Conservation (phyloP, 2,888 invertebrate genomes). For the Autographa pulchrina region DNA sequence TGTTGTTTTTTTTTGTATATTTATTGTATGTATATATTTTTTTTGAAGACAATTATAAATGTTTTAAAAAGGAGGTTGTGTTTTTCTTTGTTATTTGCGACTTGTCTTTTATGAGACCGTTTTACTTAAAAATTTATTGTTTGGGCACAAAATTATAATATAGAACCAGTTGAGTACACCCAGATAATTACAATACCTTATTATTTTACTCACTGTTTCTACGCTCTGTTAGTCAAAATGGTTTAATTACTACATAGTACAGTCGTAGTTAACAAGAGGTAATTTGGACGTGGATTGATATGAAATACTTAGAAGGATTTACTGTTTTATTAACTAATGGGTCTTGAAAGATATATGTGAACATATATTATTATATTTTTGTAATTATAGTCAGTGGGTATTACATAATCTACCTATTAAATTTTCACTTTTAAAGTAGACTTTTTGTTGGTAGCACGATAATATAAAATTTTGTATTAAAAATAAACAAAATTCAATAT, state of each 20-base stretch:
- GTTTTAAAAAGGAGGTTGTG: too few species aligned
- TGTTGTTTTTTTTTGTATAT: too few species aligned
- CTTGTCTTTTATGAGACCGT: not conserved
- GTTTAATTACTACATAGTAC: slow-evolving; percentile 29
- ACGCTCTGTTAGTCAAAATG: slow-evolving; percentile 37
- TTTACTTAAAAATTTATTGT: not conserved
- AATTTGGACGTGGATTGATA: slow-evolving; percentile 44
- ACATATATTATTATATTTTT: not conserved
- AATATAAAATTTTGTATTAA: too few species aligned
- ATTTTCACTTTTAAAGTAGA: not conserved
- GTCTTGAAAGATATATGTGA: slow-evolving; percentile 15
- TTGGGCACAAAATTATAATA: slow-evolving; percentile 16
- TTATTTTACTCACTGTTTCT: slow-evolving; percentile 31
- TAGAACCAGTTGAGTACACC: slow-evolving; percentile 26
- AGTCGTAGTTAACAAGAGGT: slow-evolving; percentile 16
- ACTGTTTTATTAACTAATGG: slow-evolving; percentile 27
- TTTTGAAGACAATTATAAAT: too few species aligned
- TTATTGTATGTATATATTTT: too few species aligned
- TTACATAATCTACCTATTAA: not conserved
- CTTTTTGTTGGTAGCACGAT: not conserved
- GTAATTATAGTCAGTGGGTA: too few species aligned
- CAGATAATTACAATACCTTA: slow-evolving; percentile 13
- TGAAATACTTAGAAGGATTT: slow-evolving; percentile 25
- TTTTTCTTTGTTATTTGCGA: too few species aligned
- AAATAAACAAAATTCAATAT: too few species aligned